A percentile compares a stretch with the other conserved stretches of the same genome.
Evolutionary conservation across 2,888 invertebrate genomes (phyloP).

Genomic region (Morpho helenor): DNA sequence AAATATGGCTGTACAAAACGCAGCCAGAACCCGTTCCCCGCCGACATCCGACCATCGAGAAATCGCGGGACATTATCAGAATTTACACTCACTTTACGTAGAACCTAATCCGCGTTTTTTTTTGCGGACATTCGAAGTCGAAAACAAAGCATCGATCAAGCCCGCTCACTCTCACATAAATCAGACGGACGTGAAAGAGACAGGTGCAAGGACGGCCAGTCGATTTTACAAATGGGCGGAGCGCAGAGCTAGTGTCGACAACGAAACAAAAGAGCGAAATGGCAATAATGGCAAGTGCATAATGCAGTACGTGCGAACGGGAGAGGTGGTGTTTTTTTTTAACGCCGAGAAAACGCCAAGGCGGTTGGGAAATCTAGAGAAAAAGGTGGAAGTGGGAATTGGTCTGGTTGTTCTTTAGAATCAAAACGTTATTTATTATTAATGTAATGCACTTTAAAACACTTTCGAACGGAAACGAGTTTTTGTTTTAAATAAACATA

Average conservation of each 20-base stretch:
- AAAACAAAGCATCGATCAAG: conserved; percentile 77
- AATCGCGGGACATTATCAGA: conserved; percentile 65
- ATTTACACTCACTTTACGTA: conserved; percentile 58
- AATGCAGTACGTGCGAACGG: conserved; percentile 58
- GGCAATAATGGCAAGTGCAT: conserved; percentile 71
- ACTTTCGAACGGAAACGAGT: conserved; percentile 34
- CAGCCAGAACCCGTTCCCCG: conserved; percentile 53
- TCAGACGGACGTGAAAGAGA: conserved; percentile 74
- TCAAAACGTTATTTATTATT: conserved; percentile 29
- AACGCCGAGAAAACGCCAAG: conserved; percentile 56
- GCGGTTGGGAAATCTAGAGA: conserved; percentile 68
- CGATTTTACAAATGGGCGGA: conserved; percentile 79
- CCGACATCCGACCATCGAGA: conserved; percentile 60
- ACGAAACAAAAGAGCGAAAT: conserved; percentile 73
- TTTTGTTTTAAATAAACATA: no score
- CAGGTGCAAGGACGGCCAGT: conserved; percentile 73
- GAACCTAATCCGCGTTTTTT: conserved; percentile 50
- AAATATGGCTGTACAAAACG: conserved; percentile 72
- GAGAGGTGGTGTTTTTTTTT: conserved; percentile 44
- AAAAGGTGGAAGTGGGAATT: conserved; percentile 49
- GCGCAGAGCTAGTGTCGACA: conserved; percentile 70
- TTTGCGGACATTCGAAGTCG: conserved; percentile 61
- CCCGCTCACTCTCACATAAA: conserved; percentile 77
- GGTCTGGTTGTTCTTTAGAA: conserved; percentile 29
- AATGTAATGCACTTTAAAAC: conserved; percentile 34